Base-by-base conservation (phyloP, 2,113 vertebrate genomes). In the Malurus alboscapulatus region DNA sequence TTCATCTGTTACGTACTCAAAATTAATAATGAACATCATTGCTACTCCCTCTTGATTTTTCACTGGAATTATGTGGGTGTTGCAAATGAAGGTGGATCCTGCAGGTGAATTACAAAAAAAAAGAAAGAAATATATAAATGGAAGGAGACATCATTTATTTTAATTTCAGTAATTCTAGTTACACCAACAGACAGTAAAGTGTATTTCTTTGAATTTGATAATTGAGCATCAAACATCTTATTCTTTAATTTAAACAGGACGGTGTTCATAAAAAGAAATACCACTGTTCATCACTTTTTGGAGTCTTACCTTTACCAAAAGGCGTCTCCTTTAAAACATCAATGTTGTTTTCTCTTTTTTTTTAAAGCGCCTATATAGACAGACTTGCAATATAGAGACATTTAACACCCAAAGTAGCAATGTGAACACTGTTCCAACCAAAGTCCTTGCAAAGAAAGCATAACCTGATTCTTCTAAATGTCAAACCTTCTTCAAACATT, bases 1-100 rank as follows among this genome's bases (percentile, higher is more conserved):
- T 68, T 98, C 98, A 82, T 99, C 98, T 59, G 98, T 96, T 54
- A 99, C 97, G 29, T 99, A 98, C 50, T 99, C 99, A 93, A 99
- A 99, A 96, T 99, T 99, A 91, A 99, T 98, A 97, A 99, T 99
- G 96, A 99, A 99, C 99, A 99, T 99, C 98, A 99, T 99, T 83
- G 99, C 99, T 91, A 99, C 97, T 3, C 99, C 99, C 26, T 99
- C 99, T 97, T 99, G 99, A 57, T 99, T 99, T 97, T 99, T 99
- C 96, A 99, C 99, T 27, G 99, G 99, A 96, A 99, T 99, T 92
- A 99, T 97, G 95, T 99, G 99, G 94, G 98, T 99, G 94, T 98
- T 99, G 95, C 99, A 99, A 97, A 98, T 98, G 96, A 99, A 99
- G 90, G 98, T 98, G 34, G 99, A 98, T 18, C 99, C 99, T 99